Evolutionary conservation across 2,113 vertebrate species (phyloP).

Genomic region (Upupa epops): DNA sequence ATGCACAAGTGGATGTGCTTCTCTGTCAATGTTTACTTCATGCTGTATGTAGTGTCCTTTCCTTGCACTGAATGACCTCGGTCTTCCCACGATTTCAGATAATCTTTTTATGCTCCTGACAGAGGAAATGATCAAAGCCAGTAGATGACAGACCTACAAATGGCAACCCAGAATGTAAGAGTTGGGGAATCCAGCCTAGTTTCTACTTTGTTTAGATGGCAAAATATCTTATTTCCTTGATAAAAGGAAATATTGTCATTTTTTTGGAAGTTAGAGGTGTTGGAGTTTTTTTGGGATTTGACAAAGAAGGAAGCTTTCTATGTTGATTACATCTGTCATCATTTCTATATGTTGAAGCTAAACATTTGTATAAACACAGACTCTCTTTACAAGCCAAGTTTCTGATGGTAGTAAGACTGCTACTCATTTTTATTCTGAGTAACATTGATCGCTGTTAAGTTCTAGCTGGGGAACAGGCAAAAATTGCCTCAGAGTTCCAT

Average conservation of each 20-base stretch:
- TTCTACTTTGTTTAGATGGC: background rate
- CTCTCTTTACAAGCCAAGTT: background rate
- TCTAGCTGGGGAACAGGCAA: background rate
- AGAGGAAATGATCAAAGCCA: background rate
- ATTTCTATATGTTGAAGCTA: background rate
- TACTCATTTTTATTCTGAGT: background rate
- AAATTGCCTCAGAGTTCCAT: background rate
- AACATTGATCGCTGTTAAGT: background rate
- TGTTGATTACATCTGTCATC: background rate
- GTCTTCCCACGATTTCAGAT: background rate
- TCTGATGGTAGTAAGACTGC: background rate
- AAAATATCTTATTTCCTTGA: background rate
- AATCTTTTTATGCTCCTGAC: background rate
- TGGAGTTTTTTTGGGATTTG: background rate
- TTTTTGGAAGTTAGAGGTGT: background rate
- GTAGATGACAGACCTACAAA: background rate
- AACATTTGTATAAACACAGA: background rate
- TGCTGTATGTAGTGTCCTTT: background rate
- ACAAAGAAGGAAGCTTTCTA: background rate
- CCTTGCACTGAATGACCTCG: background rate
- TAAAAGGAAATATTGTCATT: background rate
- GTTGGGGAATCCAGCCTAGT: background rate
- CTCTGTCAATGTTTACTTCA: background rate
- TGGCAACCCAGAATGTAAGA: background rate
- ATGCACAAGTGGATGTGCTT: background rate